Conservation (phyloP, 2,113 vertebrate genomes). For the Vulpes ferrilata region DNA sequence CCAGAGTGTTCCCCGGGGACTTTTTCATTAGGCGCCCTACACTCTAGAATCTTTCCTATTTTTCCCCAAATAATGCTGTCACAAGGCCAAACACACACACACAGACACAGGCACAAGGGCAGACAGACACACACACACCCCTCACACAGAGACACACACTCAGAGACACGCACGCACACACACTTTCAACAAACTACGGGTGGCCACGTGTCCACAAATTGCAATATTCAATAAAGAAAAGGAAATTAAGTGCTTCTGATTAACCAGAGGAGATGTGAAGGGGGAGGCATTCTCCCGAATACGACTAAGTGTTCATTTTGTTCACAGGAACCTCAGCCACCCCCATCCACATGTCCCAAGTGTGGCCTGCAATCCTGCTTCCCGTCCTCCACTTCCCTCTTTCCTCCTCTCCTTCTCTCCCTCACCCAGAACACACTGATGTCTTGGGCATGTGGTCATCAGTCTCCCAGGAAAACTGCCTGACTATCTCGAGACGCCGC, state of each 20-base stretch:
- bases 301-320: rapidly evolving
- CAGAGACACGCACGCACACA: background rate
- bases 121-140: background rate
- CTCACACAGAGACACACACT: background rate
- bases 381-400: too few relatives aligned
- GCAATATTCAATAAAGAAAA: background rate
- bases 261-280: background rate
- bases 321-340: background rate
- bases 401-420: background rate
- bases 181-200: too few relatives aligned
- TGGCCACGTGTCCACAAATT: background rate
- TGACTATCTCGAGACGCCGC: background rate
- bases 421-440: too few relatives aligned
- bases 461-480: background rate
- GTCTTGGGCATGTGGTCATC: background rate
- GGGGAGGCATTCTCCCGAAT: rapidly evolving
- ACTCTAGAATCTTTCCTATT: background rate
- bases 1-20: background rate
- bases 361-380: rapidly evolving
- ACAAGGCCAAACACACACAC: background rate
- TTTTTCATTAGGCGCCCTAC: too few relatives aligned
- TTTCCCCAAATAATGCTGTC: background rate
- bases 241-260: background rate
- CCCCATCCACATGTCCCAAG: rapidly evolving
- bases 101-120: background rate